Conservation (phyloP, 2,888 invertebrate genomes). For the Cerastis leucographa region DNA sequence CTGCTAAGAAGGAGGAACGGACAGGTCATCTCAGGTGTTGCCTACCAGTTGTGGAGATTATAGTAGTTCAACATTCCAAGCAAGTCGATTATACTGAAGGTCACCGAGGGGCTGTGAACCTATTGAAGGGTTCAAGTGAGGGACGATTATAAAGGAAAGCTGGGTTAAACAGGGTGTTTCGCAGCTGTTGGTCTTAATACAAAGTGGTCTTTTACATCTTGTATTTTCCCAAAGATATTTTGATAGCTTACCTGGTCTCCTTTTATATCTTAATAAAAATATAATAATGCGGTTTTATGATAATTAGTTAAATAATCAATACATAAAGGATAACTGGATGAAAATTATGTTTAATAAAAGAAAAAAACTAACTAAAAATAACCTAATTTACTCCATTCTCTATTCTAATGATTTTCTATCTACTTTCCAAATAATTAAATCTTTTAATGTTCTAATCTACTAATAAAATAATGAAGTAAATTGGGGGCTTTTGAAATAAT, state of each 20-base stretch:
- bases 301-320: neutral
- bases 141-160: neutral
- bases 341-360: neutral
- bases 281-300: neutral
- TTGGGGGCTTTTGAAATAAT: neutral
- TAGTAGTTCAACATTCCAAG: conserved; percentile 30
- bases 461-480: neutral
- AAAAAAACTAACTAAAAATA: neutral
- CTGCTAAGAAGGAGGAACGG: neutral
- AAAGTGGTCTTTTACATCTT: neutral
- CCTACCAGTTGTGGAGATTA: conserved; percentile 31
- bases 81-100: conserved; percentile 34
- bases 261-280: neutral
- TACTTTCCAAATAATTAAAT: neutral
- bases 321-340: neutral
- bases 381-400: neutral
- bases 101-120: conserved; percentile 17
- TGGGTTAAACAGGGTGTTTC: neutral
- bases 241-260: neutral
- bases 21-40: conserved; percentile 10
- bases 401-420: neutral
- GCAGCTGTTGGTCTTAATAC: conserved; percentile 12
- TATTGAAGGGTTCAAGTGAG: conserved; percentile 17
- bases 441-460: neutral
- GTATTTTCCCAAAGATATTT: neutral